A percentile compares a stretch with the other conserved stretches of the same genome.
These are phyloP conservation scores for Blastobasis adustella DNA, from an alignment of 2,888 invertebrate species.

Conservation along the genomic window DNA sequence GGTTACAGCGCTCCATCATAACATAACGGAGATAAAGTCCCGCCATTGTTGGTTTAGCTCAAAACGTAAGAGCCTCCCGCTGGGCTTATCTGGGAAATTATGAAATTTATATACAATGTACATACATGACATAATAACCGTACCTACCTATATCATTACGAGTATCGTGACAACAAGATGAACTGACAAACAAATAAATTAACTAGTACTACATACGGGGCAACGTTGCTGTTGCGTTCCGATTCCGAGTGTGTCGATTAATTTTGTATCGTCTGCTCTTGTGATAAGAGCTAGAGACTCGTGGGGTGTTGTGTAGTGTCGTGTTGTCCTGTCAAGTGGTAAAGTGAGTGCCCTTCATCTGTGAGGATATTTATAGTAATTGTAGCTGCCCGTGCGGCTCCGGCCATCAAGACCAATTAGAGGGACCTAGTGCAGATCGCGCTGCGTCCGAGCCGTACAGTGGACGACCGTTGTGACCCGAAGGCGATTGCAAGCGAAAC, in stretches of 20 bases:
- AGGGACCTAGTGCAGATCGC: neutral
- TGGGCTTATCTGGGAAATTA: neutral
- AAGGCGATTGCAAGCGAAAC: too few relatives aligned
- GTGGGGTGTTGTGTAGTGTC: too few relatives aligned
- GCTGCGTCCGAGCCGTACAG: too few relatives aligned
- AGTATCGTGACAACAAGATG: conserved; percentile 23
- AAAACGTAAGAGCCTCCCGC: too few relatives aligned
- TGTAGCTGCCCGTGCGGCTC: neutral
- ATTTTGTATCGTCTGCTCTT: too few relatives aligned
- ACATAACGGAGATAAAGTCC: too few relatives aligned
- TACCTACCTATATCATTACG: neutral
- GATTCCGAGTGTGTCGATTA: too few relatives aligned
- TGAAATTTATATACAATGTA: neutral
- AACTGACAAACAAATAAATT: conserved; percentile 46
- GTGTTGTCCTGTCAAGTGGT: conserved; percentile 4
- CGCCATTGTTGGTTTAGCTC: too few relatives aligned
- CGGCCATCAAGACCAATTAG: conserved; percentile 4
- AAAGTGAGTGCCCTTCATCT: conserved; percentile 13
- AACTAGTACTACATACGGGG: conserved; percentile 14
- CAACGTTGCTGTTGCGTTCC: neutral
- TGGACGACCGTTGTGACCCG: too few relatives aligned
- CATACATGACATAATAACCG: neutral
- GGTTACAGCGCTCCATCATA: too few relatives aligned
- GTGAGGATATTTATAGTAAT: conserved; percentile 3
- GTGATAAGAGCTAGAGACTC: too few relatives aligned